phyloP scores from a whole-genome alignment of 1,140 invertebrate species.

The Drosophila santomea region DNA sequence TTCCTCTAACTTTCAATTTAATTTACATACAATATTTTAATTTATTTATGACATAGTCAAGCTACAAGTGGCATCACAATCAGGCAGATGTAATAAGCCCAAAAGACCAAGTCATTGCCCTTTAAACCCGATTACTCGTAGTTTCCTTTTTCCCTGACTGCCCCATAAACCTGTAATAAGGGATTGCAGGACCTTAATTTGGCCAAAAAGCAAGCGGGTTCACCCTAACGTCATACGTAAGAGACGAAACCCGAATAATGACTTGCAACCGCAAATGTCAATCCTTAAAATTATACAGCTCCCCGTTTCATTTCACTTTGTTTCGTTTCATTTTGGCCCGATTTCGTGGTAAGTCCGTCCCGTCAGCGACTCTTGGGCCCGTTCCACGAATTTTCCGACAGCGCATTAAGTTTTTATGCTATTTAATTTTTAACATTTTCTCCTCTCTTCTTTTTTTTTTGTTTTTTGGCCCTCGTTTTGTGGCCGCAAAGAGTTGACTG shows the following conservation, averaged over 20 bases:
- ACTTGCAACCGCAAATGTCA: conserved; percentile 81
- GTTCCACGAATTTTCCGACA: conserved; percentile 73
- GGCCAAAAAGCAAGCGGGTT: background rate
- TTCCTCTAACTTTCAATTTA: too few relatives aligned
- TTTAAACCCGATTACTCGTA: background rate
- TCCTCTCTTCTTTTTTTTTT: conserved; percentile 10
- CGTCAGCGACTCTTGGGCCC: conserved; percentile 7
- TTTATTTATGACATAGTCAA: too few relatives aligned
- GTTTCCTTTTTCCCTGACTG: too few relatives aligned
- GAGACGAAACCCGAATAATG: conserved; percentile 64
- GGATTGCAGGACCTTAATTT: background rate
- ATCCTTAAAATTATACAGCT: conserved; percentile 82
- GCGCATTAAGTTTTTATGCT: conserved; percentile 81
- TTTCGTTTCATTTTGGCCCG: conserved; percentile 35
- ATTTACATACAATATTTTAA: background rate
- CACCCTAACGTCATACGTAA: conserved; percentile 26
- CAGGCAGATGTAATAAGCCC: background rate
- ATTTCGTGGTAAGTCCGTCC: conserved; percentile 34
- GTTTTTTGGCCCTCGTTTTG: conserved; percentile 48
- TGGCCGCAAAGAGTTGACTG: conserved; percentile 71
- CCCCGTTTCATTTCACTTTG: conserved; percentile 50
- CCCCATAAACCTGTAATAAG: background rate
- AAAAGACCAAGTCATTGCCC: background rate
- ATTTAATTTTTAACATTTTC: conserved; percentile 79
- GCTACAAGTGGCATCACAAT: too few relatives aligned